Evolutionary conservation across 2,888 invertebrate genomes (phyloP), one percentile per base, ranked within the genome.

Genomic region (Tiliacea citrago): DNA sequence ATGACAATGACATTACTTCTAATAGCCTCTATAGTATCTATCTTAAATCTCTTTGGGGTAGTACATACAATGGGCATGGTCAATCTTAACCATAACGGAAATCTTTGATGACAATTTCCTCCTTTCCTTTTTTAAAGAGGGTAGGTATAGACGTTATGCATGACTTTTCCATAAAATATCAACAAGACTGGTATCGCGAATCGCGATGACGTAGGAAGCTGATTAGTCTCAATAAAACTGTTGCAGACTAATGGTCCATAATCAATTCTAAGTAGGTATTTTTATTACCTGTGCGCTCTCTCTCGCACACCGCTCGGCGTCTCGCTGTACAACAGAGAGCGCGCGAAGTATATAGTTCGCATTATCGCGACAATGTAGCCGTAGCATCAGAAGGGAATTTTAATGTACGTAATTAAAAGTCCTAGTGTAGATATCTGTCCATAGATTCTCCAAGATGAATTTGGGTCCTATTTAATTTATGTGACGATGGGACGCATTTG

Each of bases 191-290:
- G 29, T 18, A 21, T 42, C 6, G 3, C 29, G n/a, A n/a, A n/a
- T 29, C 29, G 29, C 3, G 29, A 42, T 57, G n/a, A 13, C 47
- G 16, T 47, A 75, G 42, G 6, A 49, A 24, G 24, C 16, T 68
- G n/a, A 58, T 75, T 76, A 45, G 9, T 1, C 16, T 51, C 24
- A 68, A 68, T 77, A 51, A 35, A 21, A 29, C 35, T 24, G 35
- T 42, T 67, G n/a, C 18, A 24, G 8, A 6, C 39, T 47, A 29
- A n/a, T 29, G n/a, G 47, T 66, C 13, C 49, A 3, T 42, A 62
- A 58, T 51, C n/a, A 24, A 16, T 49, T 49, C 57, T 58, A 21
- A 29, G 12, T 58, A 21, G n/a, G 12, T 61, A 61, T 42, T 60
- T 58, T 58, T 58, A 24, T 51, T 35, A n/a, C n/a, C n/a, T n/a